A percentile compares a stretch with the other conserved stretches of the same genome.
Evolutionary conservation across 2,797 vertebrate species (phyloP).

Genomic region (Strix occidentalis): DNA sequence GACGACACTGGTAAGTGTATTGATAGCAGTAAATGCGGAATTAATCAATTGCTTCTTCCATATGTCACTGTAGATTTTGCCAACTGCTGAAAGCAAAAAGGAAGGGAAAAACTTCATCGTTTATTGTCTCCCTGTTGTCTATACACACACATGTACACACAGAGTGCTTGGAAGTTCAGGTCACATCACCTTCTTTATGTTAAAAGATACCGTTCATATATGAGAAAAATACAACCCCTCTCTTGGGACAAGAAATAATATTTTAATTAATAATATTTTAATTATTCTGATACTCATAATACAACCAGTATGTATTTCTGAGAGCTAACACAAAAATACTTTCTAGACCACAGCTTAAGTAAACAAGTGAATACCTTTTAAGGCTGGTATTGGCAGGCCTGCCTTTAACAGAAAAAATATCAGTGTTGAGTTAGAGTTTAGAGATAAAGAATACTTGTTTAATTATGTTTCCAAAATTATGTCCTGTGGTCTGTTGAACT

Average conservation of each 20-base stretch:
- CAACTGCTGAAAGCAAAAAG: background rate
- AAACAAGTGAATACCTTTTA: background rate
- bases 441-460: background rate
- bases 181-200: background rate
- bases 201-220: background rate
- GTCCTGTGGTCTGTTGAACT: background rate
- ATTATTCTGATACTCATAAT: background rate
- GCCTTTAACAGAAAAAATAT: background rate
- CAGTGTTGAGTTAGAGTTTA: background rate
- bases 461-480: background rate
- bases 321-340: background rate
- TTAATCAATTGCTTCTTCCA: background rate
- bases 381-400: background rate
- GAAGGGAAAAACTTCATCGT: background rate
- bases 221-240: background rate
- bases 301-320: background rate
- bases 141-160: fast-evolving
- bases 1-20: slow-evolving; percentile 87
- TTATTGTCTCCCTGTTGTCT: background rate
- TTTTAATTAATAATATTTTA: background rate
- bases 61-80: background rate
- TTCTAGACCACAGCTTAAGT: background rate
- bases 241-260: background rate
- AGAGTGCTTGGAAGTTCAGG: background rate
- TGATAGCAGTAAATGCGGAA: background rate